Evolutionary conservation across 1,140 invertebrate species (phyloP).

Genomic region (Asobara japonica): DNA sequence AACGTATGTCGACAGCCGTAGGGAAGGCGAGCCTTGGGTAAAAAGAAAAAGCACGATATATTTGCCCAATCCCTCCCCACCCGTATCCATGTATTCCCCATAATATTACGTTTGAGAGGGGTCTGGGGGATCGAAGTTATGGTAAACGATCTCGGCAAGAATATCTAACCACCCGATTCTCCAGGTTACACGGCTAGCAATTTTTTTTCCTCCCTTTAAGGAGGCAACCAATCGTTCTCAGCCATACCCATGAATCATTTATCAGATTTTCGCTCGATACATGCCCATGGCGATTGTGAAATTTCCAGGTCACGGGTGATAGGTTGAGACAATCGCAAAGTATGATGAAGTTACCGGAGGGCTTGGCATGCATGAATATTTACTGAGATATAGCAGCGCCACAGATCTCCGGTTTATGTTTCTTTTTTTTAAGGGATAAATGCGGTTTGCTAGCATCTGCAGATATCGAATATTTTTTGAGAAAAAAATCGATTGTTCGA

Average conservation of each 20-base stretch:
- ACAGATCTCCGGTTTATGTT: too few species aligned
- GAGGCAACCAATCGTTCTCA: conserved; percentile 11
- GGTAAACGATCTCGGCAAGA: conserved; percentile 23
- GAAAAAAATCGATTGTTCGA: too few species aligned
- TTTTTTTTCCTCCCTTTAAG: background rate
- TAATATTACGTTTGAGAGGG: conserved; percentile 7
- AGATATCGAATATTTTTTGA: too few species aligned
- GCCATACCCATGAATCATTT: conserved; percentile 24
- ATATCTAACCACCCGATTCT: background rate
- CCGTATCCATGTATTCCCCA: conserved; percentile 17
- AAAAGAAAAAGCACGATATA: conserved; percentile 8
- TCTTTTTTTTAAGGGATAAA: too few species aligned
- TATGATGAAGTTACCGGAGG: too few species aligned
- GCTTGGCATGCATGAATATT: too few species aligned
- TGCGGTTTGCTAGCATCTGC: too few species aligned
- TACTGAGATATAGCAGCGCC: too few species aligned
- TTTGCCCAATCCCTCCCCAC: conserved; percentile 12
- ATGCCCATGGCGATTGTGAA: background rate
- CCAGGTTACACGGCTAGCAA: background rate
- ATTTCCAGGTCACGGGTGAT: conserved; percentile 6
- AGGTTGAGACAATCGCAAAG: background rate
- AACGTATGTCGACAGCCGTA: background rate
- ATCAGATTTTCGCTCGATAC: conserved; percentile 9
- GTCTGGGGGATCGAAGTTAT: conserved; percentile 29
- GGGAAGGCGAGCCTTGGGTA: background rate